Percentiles rank a stretch among this genome's conserved stretches.
Conservation (phyloP, 2,888 invertebrate genomes). For the Operophtera brumata region DNA sequence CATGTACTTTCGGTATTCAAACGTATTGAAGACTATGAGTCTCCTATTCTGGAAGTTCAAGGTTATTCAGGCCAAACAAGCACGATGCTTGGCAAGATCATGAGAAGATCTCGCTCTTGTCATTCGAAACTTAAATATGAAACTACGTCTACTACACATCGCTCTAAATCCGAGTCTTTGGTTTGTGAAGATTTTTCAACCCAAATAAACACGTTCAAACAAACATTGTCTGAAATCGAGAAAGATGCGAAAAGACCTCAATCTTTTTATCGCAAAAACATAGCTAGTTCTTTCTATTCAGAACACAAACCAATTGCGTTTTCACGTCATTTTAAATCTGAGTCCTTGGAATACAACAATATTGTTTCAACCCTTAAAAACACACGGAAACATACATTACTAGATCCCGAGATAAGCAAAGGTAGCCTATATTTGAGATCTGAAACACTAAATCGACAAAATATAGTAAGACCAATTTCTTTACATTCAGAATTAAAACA, state of each 20-base stretch:
- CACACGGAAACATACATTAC: background rate
- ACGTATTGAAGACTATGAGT: constrained; percentile 8
- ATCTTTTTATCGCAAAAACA: background rate
- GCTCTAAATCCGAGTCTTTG: constrained; percentile 6
- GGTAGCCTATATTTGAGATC: background rate
- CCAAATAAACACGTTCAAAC: background rate
- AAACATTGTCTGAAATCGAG: background rate
- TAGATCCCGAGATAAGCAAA: background rate
- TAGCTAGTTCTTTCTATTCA: background rate
- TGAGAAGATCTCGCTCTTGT: constrained; percentile 17
- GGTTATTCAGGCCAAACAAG: background rate
- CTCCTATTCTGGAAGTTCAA: constrained; percentile 10
- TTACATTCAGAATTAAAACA: constrained; percentile 2
- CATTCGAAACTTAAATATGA: constrained; percentile 8
- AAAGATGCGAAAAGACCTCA: constrained; percentile 2
- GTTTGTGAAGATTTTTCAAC: background rate
- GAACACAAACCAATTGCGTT: background rate
- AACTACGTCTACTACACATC: constrained; percentile 1
- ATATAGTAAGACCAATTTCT: background rate
- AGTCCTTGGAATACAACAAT: background rate
- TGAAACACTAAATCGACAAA: background rate
- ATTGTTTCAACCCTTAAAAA: background rate
- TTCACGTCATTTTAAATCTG: background rate
- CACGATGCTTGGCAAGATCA: background rate
- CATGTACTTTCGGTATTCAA: constrained; percentile 12